These are phyloP conservation scores for Ochlodes sylvanus DNA, from an alignment of 2,888 invertebrate species.

Conservation along the genomic window DNA sequence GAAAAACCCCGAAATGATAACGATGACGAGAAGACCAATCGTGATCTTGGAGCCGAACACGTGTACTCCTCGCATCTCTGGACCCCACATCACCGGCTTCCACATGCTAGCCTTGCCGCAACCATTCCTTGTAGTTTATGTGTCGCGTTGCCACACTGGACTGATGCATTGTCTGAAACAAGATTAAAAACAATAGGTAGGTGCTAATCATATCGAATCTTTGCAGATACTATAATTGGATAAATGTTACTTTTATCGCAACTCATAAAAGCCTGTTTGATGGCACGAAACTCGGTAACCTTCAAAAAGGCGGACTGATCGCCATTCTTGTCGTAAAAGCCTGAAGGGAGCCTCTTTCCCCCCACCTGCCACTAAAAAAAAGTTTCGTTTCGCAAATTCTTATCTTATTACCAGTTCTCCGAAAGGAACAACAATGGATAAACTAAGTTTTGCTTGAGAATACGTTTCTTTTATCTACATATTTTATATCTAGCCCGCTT, in stretches of 20 bases:
- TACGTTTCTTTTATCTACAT: constrained; percentile 5
- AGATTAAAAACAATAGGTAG: too few species aligned
- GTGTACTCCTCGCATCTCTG: constrained; percentile 61
- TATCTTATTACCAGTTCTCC: not conserved
- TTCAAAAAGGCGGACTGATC: too few species aligned
- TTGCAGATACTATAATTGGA: too few species aligned
- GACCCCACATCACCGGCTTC: constrained; percentile 54
- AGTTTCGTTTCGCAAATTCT: not conserved
- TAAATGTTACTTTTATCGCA: too few species aligned
- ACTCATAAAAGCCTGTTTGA: too few species aligned
- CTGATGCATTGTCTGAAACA: constrained; percentile 71
- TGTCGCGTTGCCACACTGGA: constrained; percentile 47
- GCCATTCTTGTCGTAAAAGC: too few species aligned
- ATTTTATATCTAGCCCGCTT: constrained; percentile 9
- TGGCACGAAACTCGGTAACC: too few species aligned
- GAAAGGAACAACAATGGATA: constrained; percentile 3
- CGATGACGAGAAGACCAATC: constrained; percentile 67
- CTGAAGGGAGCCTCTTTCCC: too few species aligned
- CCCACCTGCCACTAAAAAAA: not conserved
- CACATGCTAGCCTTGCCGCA: constrained; percentile 65
- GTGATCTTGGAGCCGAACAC: constrained; percentile 69
- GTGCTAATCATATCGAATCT: too few species aligned
- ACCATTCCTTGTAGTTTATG: constrained; percentile 70
- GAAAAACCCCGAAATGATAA: constrained; percentile 73
- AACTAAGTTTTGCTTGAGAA: constrained; percentile 4